phyloP scores from a whole-genome alignment of 2,113 vertebrate genomes.

The Gadus macrocephalus region DNA sequence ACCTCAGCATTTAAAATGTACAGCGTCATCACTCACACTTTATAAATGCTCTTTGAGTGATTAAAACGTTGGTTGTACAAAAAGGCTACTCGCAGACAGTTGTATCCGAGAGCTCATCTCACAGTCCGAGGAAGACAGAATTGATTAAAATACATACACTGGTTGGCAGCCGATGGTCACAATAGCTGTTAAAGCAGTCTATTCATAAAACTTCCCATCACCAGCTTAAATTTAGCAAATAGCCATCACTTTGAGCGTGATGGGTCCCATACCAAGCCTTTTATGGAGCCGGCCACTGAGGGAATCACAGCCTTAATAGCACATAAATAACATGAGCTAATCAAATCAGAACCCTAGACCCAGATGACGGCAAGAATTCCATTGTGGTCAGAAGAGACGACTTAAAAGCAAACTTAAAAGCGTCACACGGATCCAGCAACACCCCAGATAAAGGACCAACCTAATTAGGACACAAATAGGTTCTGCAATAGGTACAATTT shows the following conservation, averaged over 20 bases:
- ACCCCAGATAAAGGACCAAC: neutral
- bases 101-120: neutral
- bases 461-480: too few species aligned
- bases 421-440: neutral
- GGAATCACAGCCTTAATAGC: conserved; percentile 2
- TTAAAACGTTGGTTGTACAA: neutral
- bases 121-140: neutral
- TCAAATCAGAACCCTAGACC: neutral
- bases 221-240: conserved; percentile 9
- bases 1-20: conserved; percentile 38
- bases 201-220: neutral
- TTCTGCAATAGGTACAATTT: too few species aligned
- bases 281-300: neutral
- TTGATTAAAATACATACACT: neutral
- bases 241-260: conserved; percentile 12
- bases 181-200: neutral
- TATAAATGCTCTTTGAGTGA: neutral
- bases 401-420: neutral
- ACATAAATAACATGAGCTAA: neutral
- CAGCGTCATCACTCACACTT: conserved; percentile 15
- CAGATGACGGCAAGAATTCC: conserved; percentile 12
- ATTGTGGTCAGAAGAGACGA: neutral
- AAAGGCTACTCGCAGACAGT: neutral
- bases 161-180: neutral
- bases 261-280: conserved; percentile 12